These are phyloP conservation scores for Vireo altiloquus DNA, from an alignment of 2,113 vertebrate species.

Conservation along the genomic window DNA sequence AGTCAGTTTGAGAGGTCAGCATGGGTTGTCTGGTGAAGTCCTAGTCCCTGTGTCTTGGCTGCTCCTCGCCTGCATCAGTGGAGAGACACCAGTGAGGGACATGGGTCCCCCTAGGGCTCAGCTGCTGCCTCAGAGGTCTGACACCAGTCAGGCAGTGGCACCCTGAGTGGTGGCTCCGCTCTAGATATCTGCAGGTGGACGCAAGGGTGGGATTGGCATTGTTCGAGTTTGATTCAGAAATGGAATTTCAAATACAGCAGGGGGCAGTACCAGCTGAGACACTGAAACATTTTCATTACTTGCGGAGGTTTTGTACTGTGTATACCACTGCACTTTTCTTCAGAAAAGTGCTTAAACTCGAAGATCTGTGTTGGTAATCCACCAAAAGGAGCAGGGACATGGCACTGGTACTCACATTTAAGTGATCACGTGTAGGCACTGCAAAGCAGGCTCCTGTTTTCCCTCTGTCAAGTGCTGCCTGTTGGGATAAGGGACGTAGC, in stretches of 20 bases:
- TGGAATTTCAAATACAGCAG: background rate
- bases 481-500: fast-evolving
- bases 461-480: background rate
- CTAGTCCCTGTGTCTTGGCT: background rate
- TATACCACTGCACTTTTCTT: background rate
- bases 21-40: background rate
- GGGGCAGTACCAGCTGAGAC: background rate
- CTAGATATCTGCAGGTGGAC: background rate
- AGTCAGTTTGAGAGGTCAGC: background rate
- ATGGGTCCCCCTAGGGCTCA: fast-evolving
- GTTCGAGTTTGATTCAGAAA: background rate
- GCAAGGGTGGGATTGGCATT: background rate
- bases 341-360: background rate
- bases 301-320: background rate
- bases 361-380: background rate
- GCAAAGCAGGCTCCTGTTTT: background rate
- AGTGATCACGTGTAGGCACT: fast-evolving
- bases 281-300: background rate
- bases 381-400: background rate
- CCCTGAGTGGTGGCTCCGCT: background rate
- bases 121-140: background rate
- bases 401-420: background rate
- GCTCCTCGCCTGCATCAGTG: background rate
- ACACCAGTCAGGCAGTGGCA: background rate
- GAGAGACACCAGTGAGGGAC: background rate